Evolutionary conservation across 2,113 vertebrate species (phyloP), one percentile per base, ranked within the genome.

Genomic region (Monopterus albus): DNA sequence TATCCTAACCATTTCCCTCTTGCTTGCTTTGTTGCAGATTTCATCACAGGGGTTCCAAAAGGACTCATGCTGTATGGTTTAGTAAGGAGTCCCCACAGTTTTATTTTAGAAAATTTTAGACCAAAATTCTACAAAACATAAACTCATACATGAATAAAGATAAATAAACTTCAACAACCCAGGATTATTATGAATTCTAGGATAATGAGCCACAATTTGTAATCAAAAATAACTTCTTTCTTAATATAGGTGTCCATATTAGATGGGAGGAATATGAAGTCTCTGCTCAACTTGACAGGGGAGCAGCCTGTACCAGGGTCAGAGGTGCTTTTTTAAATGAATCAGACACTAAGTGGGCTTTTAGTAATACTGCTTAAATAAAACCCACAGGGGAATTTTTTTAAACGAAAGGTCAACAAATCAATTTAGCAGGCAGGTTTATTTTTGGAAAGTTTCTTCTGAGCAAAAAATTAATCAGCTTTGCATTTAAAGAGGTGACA

Each of bases 1-100:
- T n/a, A n/a, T 39, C 1, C 25, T 62, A 12, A 79, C 52, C 14
- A 23, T 47, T 64, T 53, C 3, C 10, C 6, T 23, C 1, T 52
- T 75, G 17, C 10, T 75, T 17, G 70, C 20, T 60, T 49, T 62
- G 15, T 81, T 77, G 38, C 91, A 98, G 96, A 98, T 87, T 95
- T 95, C 65, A 90, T 97, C 65, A 93, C 95, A n/a, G 96, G 96
- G 4, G 94, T 96, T 68, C 96, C 96, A 38, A 96, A 95, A 87
- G 96, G 96, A 86, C 91, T 94, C 66, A 89, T 95, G 87, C 94
- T 96, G 58, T 94, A 95, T 62, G 96, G 96, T 83, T 94, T 96
- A 78, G 96, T 97, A 95, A 96, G 95, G 66, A 87, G 4, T 50
- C 43, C 36, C 13, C n/a, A 69, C 21, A 20, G 50, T 76, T 71